phyloP scores from a whole-genome alignment of 2,888 invertebrate species.

The Trissonchulus latispiculum region DNA sequence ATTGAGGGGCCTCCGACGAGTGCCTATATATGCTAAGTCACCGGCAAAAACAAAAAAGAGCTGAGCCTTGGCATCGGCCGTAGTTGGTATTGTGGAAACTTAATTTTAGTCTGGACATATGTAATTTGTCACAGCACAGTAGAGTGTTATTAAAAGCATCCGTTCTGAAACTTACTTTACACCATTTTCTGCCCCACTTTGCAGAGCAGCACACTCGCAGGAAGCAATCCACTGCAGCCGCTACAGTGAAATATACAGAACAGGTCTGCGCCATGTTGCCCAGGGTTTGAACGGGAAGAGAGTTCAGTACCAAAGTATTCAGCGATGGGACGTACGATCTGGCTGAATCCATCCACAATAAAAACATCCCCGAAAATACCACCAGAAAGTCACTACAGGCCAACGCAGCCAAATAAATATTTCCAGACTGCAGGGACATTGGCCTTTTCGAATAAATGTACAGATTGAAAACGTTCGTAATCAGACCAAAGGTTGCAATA shows the following conservation, averaged over 20 bases:
- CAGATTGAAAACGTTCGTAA: slow-evolving; percentile 40
- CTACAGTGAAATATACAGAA: slow-evolving; percentile 42
- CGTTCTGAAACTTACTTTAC: neutral
- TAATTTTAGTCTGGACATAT: too few species aligned
- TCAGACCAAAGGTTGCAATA: slow-evolving; percentile 36
- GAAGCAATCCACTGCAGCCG: slow-evolving; percentile 43
- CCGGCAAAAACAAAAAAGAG: too few species aligned
- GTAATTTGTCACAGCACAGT: too few species aligned
- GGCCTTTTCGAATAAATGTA: slow-evolving; percentile 36
- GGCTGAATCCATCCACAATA: slow-evolving; percentile 39
- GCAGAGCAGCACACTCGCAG: slow-evolving; percentile 26
- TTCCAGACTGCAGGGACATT: slow-evolving; percentile 22
- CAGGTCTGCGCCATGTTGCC: slow-evolving; percentile 44
- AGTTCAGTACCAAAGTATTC: slow-evolving; percentile 19
- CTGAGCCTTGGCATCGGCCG: too few species aligned
- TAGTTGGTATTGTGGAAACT: too few species aligned
- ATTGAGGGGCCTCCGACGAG: too few species aligned
- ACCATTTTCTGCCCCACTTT: neutral
- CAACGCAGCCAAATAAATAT: slow-evolving; percentile 40
- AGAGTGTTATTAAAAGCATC: too few species aligned
- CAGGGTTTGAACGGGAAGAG: slow-evolving; percentile 25
- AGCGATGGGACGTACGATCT: slow-evolving; percentile 37
- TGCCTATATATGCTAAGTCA: too few species aligned
- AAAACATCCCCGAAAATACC: slow-evolving; percentile 41
- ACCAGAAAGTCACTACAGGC: slow-evolving; percentile 41